Conservation (phyloP, 1,140 invertebrate species). For the Brachionus manjavacas region DNA sequence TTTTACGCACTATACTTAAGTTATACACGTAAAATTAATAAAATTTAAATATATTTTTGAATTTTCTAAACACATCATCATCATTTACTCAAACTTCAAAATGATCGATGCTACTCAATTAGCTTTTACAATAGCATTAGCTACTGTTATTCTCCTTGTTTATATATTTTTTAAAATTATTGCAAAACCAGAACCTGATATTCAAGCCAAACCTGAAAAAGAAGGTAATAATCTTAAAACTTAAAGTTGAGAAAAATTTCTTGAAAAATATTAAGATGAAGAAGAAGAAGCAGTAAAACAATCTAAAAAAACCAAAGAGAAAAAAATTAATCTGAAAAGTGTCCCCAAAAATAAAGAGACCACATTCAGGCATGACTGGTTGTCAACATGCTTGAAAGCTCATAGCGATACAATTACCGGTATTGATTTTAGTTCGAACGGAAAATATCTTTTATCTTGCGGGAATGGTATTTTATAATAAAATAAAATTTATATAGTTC, state of each 20-base stretch:
- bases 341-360: conserved; percentile 43
- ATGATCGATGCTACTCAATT: conserved; percentile 21
- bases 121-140: conserved; percentile 13
- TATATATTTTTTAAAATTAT: background rate
- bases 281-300: background rate
- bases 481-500: too few relatives aligned
- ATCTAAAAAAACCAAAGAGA: background rate
- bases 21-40: background rate
- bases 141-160: background rate
- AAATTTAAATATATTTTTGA: background rate
- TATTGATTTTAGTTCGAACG: conserved; percentile 73
- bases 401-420: conserved; percentile 69
- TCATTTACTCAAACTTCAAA: background rate
- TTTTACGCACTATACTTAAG: background rate
- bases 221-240: background rate
- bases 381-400: conserved; percentile 71
- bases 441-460: conserved; percentile 74
- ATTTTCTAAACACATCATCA: conserved; percentile 18
- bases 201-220: background rate
- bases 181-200: background rate
- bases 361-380: conserved; percentile 68
- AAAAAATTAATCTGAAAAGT: conserved; percentile 5
- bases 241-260: background rate
- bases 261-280: background rate
- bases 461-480: conserved; percentile 78